These are phyloP conservation scores for Oceanodroma leucorhoa DNA, from an alignment of 2,797 vertebrate genomes.

Conservation along the genomic window DNA sequence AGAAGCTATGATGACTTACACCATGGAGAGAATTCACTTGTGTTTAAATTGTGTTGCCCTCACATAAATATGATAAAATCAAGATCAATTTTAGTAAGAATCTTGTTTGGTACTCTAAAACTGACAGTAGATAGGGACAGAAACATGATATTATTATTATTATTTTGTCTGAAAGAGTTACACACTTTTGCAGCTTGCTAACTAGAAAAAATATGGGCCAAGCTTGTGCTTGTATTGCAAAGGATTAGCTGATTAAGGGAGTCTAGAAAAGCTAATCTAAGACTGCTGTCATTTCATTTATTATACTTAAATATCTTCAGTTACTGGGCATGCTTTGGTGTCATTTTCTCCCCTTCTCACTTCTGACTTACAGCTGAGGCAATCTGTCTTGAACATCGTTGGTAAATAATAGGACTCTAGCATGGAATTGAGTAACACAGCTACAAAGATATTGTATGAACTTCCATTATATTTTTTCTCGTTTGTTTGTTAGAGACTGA, in stretches of 20 bases:
- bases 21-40: not conserved
- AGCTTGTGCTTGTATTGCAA: constrained; percentile 12
- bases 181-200: not conserved
- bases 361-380: not conserved
- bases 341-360: not conserved
- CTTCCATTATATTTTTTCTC: not conserved
- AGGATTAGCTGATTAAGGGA: not conserved
- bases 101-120: not conserved
- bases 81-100: not conserved
- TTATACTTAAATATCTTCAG: not conserved
- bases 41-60: not conserved
- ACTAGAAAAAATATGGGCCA: not conserved
- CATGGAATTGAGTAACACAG: not conserved
- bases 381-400: not conserved
- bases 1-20: not conserved
- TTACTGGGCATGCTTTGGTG: not conserved
- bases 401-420: not conserved
- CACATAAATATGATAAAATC: not conserved
- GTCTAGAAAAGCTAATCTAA: not conserved
- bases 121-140: not conserved
- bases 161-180: not conserved
- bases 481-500: not conserved
- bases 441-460: not conserved
- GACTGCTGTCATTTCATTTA: constrained; percentile 11
- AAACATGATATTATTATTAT: not conserved